These are phyloP conservation scores for Tenodera sinensis DNA, from an alignment of 2,888 invertebrate species.

Conservation along the genomic window DNA sequence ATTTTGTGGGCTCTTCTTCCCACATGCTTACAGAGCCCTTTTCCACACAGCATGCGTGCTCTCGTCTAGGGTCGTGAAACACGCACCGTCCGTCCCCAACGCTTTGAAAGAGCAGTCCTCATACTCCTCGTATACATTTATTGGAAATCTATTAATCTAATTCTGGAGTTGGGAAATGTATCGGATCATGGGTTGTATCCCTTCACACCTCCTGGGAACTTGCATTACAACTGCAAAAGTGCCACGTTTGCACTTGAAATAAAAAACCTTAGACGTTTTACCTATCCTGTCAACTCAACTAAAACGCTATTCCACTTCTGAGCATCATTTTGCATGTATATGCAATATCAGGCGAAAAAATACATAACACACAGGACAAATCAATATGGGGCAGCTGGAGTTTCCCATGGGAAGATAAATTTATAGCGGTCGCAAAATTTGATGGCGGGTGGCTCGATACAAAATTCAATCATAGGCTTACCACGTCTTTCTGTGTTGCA, in stretches of 20 bases:
- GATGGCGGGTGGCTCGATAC: no score
- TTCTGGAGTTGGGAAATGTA: neutral
- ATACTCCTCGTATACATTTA: neutral
- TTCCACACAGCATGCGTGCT: neutral
- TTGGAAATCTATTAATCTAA: neutral
- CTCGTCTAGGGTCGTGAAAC: neutral
- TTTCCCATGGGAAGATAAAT: no score
- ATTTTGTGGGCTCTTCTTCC: neutral
- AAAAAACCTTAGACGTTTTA: neutral
- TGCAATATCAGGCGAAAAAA: no score
- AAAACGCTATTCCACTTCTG: neutral
- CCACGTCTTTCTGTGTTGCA: no score
- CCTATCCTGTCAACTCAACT: neutral
- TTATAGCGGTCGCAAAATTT: no score
- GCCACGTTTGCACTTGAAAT: neutral
- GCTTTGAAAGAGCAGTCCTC: neutral
- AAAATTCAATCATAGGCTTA: no score
- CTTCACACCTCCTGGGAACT: neutral
- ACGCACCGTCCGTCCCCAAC: neutral
- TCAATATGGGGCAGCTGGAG: no score
- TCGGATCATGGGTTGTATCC: neutral
- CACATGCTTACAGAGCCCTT: neutral
- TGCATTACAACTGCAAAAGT: no score
- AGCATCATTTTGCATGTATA: neutral
- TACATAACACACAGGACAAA: no score